phyloP scores from a whole-genome alignment of 2,797 vertebrate species.

The Poecilia velifera region DNA sequence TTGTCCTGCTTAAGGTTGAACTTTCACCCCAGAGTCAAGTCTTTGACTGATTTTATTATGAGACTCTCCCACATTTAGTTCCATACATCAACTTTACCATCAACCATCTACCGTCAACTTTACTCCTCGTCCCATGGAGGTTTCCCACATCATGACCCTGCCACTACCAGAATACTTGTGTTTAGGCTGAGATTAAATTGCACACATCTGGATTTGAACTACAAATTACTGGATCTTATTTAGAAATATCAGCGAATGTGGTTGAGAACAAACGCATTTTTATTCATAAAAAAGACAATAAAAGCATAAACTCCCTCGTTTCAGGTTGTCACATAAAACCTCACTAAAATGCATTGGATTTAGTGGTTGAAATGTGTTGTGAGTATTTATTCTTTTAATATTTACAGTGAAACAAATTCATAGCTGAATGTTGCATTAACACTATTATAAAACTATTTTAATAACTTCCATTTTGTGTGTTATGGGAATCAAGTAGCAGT shows the following conservation, averaged over 20 bases:
- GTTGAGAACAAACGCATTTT: not conserved
- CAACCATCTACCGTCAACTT: not conserved
- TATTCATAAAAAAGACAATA: not conserved
- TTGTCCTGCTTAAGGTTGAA: not conserved
- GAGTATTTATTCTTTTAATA: not conserved
- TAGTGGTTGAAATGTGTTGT: no score
- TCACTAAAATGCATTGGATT: not conserved
- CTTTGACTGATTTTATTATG: not conserved
- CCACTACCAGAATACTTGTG: not conserved
- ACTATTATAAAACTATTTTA: not conserved
- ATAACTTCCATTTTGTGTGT: slow-evolving; percentile 7
- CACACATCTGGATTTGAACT: not conserved
- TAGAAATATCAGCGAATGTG: not conserved
- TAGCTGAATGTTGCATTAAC: not conserved
- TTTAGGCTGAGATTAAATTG: not conserved
- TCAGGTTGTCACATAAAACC: not conserved
- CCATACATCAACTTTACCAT: not conserved
- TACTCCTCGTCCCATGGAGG: not conserved
- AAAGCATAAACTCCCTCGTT: not conserved
- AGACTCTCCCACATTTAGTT: not conserved
- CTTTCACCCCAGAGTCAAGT: not conserved
- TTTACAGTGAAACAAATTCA: not conserved
- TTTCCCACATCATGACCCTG: not conserved
- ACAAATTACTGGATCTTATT: not conserved
- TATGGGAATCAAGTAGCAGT: slow-evolving; percentile 43